Conservation (phyloP, 1,140 invertebrate species). For the Diuraphis noxia region DNA sequence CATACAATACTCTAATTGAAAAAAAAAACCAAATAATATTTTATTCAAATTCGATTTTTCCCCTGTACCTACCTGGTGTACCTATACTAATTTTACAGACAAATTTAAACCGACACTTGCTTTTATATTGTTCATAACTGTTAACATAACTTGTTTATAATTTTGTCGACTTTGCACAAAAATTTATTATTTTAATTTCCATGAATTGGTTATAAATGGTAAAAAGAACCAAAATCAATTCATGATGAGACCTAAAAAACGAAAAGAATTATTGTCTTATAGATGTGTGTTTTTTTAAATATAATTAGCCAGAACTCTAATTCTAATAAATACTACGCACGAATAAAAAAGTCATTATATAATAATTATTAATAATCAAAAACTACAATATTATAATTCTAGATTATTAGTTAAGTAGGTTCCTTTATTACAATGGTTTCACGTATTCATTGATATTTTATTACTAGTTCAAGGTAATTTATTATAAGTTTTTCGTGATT, state of each 20-base stretch:
- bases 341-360: not conserved
- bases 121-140: not conserved
- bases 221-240: not conserved
- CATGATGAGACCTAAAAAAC: not conserved
- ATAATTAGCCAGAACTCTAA: no score
- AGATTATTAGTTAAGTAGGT: no score
- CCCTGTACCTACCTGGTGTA: not conserved
- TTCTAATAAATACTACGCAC: not conserved
- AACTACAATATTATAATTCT: no score
- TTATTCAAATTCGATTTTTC: conserved; percentile 1
- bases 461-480: no score
- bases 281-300: not conserved
- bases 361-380: no score
- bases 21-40: not conserved
- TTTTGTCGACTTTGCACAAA: not conserved
- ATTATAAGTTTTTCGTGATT: no score
- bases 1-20: conserved; percentile 28
- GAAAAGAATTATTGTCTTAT: not conserved
- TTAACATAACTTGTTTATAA: no score
- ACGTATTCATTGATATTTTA: no score
- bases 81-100: not conserved
- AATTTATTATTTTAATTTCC: not conserved
- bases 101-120: no score
- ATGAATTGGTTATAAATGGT: not conserved
- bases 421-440: no score